Conservation (phyloP, 2,797 vertebrate genomes). For the Serranus cabrilla region DNA sequence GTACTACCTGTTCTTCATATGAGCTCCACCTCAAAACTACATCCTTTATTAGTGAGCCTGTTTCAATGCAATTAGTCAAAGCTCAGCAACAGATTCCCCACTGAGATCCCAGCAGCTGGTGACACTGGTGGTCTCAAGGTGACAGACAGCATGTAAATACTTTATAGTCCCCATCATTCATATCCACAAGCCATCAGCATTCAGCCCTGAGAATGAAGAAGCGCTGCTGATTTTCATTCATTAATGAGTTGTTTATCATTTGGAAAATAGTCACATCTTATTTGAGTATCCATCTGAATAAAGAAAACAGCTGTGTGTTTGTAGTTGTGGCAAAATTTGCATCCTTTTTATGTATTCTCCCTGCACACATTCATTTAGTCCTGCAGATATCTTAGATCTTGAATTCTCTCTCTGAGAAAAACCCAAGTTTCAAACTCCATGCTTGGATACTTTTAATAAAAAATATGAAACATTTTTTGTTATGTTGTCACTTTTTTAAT, state of each 20-base stretch:
- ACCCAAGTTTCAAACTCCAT: neutral
- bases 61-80: constrained; percentile 16
- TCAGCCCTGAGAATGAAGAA: constrained; percentile 21
- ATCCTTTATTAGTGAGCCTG: neutral
- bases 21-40: neutral
- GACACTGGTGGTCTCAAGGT: constrained; percentile 35
- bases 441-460: neutral
- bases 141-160: constrained; percentile 68
- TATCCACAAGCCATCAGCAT: constrained; percentile 30
- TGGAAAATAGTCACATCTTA: neutral
- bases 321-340: neutral
- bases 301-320: neutral
- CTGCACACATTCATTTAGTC: neutral
- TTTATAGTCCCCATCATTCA: constrained; percentile 54
- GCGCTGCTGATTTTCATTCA: constrained; percentile 20
- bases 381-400: neutral
- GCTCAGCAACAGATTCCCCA: constrained; percentile 24
- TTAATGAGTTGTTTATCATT: constrained; percentile 20
- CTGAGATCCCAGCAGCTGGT: constrained; percentile 29
- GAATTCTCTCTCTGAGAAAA: neutral
- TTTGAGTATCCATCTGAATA: neutral
- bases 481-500: neutral
- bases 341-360: neutral
- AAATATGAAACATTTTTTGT: neutral
- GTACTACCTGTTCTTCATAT: neutral